Evolutionary conservation across 2,113 vertebrate species (phyloP).

Genomic region (Pyrgilauda ruficollis): DNA sequence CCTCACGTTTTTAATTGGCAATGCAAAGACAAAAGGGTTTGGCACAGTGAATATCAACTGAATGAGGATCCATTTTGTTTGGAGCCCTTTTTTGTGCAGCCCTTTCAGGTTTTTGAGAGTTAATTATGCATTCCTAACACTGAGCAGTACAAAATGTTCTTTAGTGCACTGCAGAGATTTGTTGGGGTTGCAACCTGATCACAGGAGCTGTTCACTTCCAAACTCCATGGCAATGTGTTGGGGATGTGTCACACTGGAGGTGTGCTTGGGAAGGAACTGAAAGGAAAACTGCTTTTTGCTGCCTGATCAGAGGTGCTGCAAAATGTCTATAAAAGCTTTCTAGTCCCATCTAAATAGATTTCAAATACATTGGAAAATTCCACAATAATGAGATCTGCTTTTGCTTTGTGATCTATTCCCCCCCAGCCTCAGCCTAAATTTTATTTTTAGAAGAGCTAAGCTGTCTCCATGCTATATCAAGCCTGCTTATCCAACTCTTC

Average conservation of each 20-base stretch:
- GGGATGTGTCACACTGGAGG: background rate
- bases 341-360: background rate
- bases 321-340: background rate
- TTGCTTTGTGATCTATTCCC: background rate
- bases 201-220: background rate
- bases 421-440: background rate
- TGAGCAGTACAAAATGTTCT: background rate
- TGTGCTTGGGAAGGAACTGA: background rate
- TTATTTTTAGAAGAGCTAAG: conserved; percentile 13
- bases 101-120: background rate
- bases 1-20: background rate
- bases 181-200: background rate
- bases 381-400: background rate
- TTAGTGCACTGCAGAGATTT: background rate
- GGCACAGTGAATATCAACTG: background rate
- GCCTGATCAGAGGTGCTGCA: background rate
- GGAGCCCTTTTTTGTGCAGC: background rate
- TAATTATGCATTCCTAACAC: background rate
- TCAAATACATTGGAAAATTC: background rate
- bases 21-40: background rate
- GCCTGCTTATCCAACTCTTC: background rate
- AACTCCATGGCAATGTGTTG: background rate
- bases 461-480: background rate
- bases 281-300: background rate
- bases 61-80: background rate